These are phyloP conservation scores for Deilephila elpenor DNA, from an alignment of 2,888 invertebrate genomes.

Conservation along the genomic window DNA sequence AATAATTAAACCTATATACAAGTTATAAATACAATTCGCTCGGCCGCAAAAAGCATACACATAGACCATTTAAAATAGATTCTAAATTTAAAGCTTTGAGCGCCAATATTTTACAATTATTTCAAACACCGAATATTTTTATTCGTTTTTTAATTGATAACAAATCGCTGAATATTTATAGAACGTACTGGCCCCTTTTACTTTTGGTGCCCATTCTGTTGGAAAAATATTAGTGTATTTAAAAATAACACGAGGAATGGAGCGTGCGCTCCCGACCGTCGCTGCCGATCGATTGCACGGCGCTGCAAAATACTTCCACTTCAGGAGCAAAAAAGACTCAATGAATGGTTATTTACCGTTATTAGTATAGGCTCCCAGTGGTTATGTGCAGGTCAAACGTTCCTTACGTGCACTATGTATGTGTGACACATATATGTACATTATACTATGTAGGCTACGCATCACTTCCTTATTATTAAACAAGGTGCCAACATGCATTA, in stretches of 20 bases:
- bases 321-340: constrained; percentile 29
- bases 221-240: neutral
- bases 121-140: neutral
- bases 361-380: neutral
- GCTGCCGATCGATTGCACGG: neutral
- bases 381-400: neutral
- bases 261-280: neutral
- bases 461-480: constrained; percentile 4
- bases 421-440: neutral
- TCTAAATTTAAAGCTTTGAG: neutral
- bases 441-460: constrained; percentile 1
- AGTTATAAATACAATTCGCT: constrained; percentile 10
- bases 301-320: constrained; percentile 25
- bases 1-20: constrained; percentile 5
- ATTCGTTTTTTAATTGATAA: neutral
- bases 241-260: neutral
- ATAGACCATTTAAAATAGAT: neutral
- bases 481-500: constrained; percentile 12
- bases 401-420: neutral
- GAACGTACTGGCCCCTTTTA: constrained; percentile 10
- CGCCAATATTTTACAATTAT: neutral
- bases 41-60: neutral
- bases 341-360: constrained; percentile 9
- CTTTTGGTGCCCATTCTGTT: constrained; percentile 4
- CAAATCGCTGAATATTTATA: neutral